Evolutionary conservation across 2,888 invertebrate genomes (phyloP), one percentile per base, ranked within the genome.

Genomic region (Callyntrura guangdongensis): DNA sequence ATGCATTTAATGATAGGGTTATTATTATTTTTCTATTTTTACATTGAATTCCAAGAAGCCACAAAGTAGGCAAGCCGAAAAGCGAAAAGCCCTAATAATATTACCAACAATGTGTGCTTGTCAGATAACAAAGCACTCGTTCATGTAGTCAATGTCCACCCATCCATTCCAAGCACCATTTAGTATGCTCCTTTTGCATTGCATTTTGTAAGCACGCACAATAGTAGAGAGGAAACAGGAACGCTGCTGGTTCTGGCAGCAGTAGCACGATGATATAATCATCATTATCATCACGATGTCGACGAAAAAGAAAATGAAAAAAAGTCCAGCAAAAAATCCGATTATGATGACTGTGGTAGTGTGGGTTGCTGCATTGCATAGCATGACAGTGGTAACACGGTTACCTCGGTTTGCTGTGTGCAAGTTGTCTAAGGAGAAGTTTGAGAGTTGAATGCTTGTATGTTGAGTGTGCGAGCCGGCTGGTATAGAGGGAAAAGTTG

Each of bases 351-450:
- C 67, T 83, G 83, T 67, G 83, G 83, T 83, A 83, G 83, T 67
- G 53, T 17, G 59, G 47, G 72, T 81, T 83, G 83, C 49, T 83
- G 83, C 49, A 83, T 64, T 64, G 64, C 77, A 72, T 64, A n/a
- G 11, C 82, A 83, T 83, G 83, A 47, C 90, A 86, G 90, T 90
- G 72, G 91, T 88, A 91, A 88, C 91, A 91, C 91, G 85, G 85
- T 91, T 91, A 91, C 91, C 91, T 91, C 91, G 88, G 91, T 91
- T 88, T 91, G 61, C 81, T 91, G 12, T 81, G 72, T 88, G 88
- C 85, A 91, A 85, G 91, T 91, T 91, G 91, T 91, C 88, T 91
- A 81, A 72, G 91, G 82, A 83, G 53, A 17, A 14, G 53, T 12
- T 14, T 22, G 14, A 77, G 77, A 77, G 53, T 5, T 8, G n/a